Evolutionary conservation across 1,140 invertebrate species (phyloP).

Genomic region (Hyphantria cunea): DNA sequence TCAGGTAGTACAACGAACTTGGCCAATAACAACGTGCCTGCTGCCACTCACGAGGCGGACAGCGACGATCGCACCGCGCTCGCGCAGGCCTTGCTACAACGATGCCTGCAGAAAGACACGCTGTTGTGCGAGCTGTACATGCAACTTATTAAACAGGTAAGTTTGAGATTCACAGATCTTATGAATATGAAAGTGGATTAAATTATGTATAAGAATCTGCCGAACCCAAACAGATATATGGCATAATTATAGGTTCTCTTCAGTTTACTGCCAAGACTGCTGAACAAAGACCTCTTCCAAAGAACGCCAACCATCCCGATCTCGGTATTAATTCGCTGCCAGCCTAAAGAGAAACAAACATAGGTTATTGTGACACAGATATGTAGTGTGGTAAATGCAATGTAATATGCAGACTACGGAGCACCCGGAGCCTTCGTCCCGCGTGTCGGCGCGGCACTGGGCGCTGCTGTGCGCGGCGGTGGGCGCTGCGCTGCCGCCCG

Average conservation of each 20-base stretch:
- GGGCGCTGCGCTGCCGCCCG: constrained; percentile 93
- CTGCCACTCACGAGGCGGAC: constrained; percentile 78
- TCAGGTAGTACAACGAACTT: constrained; percentile 76
- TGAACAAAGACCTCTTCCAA: no score
- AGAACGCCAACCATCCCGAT: no score
- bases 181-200: no score
- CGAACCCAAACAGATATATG: no score
- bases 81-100: constrained; percentile 94
- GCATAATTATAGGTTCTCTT: no score
- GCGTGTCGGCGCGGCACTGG: constrained; percentile 89
- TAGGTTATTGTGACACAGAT: not conserved
- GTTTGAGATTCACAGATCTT: no score
- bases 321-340: no score
- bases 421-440: constrained; percentile 93
- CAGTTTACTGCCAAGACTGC: no score
- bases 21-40: constrained; percentile 61
- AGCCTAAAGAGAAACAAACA: no score
- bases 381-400: no score
- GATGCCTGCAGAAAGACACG: constrained; percentile 94
- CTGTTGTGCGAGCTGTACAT: constrained; percentile 95
- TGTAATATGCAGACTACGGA: constrained; percentile 89
- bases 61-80: constrained; percentile 95
- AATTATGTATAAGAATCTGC: no score
- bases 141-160: constrained; percentile 89
- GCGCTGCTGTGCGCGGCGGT: constrained; percentile 94